Evolutionary conservation across 2,888 invertebrate genomes (phyloP), one percentile per base, ranked within the genome.

Genomic region (Cynaeus angustus): DNA sequence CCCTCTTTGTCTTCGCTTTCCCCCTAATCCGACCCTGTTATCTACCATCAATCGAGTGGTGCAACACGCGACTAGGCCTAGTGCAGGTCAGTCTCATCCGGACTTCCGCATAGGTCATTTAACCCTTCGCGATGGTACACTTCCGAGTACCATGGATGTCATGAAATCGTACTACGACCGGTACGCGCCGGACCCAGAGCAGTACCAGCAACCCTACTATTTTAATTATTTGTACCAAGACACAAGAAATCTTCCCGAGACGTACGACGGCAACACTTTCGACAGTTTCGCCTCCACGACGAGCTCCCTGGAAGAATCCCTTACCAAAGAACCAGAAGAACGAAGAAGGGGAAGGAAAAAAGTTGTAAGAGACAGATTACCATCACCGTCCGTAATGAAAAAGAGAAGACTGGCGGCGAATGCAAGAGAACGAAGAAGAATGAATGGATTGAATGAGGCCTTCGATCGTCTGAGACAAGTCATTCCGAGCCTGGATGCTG

Each of bases 401-500:
- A 89, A 87, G 75, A 82, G 92, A 62, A 83, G 92, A 68, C 79
- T 91, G 48, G 92, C 92, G 7, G 92, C 92, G 0, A 92, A 92
- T 83, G 92, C 92, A 0, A 83, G 92, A 12, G 93, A 93, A 82
- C 83, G 93, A 70, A 85, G 91, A 68, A 83, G 93, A 55, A 93
- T 92, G 92, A 90, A 91, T 82, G 90, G 90, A 66, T 84, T 92
- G 67, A 92, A 92, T 82, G 89, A 90, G 73, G 92, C 92, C 0
- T 93, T 92, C 80, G 92, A 92, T 81, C 86, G 88, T 72, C 85
- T 92, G 1, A 83, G 92, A 30, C 89, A 90, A 77, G 92, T 92
- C 6, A 89, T 93, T 48, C 92, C 92, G 0, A 89, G 89, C 21
- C 83, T 92, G 48, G 90, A 91, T 13, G 89, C 89, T 66, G 91